Conservation (phyloP, 2,888 invertebrate species). For the Dastarcus helophoroides region DNA sequence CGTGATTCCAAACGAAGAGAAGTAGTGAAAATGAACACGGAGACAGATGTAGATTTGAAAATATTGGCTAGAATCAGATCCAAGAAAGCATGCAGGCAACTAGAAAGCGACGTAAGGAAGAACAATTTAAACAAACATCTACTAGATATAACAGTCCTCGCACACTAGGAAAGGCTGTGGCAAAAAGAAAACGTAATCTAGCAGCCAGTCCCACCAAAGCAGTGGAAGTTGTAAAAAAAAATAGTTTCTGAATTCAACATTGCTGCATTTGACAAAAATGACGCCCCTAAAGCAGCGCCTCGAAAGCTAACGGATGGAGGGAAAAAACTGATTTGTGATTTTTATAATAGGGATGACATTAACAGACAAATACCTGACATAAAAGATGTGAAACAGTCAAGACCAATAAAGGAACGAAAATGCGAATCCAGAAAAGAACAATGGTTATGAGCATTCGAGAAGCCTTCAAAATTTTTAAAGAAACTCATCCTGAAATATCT, state of each 20-base stretch:
- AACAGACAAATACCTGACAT: slow-evolving; percentile 6
- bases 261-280: slow-evolving; percentile 10
- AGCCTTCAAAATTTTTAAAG: too few relatives aligned
- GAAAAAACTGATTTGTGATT: slow-evolving; percentile 4
- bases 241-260: slow-evolving; percentile 11
- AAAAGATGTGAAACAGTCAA: slow-evolving; percentile 4
- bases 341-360: slow-evolving; percentile 10
- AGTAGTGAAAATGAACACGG: slow-evolving; percentile 6
- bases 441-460: too few relatives aligned
- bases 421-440: too few relatives aligned
- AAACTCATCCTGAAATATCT: too few relatives aligned
- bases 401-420: too few relatives aligned
- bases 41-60: slow-evolving; percentile 9
- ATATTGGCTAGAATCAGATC: too few relatives aligned
- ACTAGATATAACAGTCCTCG: slow-evolving; percentile 8
- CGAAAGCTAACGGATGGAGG: slow-evolving; percentile 8
- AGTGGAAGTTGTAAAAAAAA: too few relatives aligned
- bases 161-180: slow-evolving; percentile 10
- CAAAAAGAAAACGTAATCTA: slow-evolving; percentile 11
- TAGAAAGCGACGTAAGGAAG: slow-evolving; percentile 10
- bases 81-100: too few relatives aligned
- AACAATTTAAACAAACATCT: slow-evolving; percentile 9
- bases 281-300: slow-evolving; percentile 9
- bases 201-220: slow-evolving; percentile 12
- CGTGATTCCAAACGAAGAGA: slow-evolving; percentile 8